A percentile compares a stretch with the other conserved stretches of the same genome.
phyloP scores from a whole-genome alignment of 1,140 invertebrate genomes.

The Brachionus manjavacas region DNA sequence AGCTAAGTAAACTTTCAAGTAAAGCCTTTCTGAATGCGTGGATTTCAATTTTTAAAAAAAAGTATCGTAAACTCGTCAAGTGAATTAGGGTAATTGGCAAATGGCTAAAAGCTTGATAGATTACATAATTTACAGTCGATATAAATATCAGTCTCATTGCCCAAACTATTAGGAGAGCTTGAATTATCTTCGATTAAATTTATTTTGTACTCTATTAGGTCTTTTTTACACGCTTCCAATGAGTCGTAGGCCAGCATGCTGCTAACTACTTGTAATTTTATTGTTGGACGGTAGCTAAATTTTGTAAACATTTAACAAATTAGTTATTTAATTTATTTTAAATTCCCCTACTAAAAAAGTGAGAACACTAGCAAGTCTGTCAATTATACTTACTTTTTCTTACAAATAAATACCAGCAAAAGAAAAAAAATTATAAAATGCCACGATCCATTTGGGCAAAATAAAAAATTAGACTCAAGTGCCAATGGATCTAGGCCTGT shows the following conservation, averaged over 20 bases:
- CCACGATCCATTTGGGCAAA: not conserved
- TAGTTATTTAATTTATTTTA: not conserved
- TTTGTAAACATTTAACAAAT: not conserved
- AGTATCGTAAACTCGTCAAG: not conserved
- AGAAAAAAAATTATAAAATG: not conserved
- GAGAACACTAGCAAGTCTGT: not conserved
- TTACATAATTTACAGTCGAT: conserved; percentile 36
- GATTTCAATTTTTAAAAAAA: not conserved
- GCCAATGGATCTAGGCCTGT: not conserved
- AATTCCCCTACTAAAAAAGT: not conserved
- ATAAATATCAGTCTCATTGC: not conserved
- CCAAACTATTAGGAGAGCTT: not conserved
- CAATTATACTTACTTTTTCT: not conserved
- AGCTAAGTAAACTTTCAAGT: not conserved
- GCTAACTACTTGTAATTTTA: conserved; percentile 7
- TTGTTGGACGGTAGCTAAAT: conserved; percentile 40
- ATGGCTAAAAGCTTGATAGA: conserved; percentile 4
- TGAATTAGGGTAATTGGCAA: not conserved
- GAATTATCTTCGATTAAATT: conserved; percentile 35
- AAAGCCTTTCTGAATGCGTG: not conserved
- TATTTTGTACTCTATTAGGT: conserved; percentile 37
- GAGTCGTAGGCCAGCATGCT: conserved; percentile 34
- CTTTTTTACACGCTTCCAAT: conserved; percentile 35
- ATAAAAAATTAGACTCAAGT: not conserved
- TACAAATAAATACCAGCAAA: too few relatives aligned